These are phyloP conservation scores for Stegostoma tigrinum DNA, from an alignment of 2,113 vertebrate genomes.

Conservation along the genomic window DNA sequence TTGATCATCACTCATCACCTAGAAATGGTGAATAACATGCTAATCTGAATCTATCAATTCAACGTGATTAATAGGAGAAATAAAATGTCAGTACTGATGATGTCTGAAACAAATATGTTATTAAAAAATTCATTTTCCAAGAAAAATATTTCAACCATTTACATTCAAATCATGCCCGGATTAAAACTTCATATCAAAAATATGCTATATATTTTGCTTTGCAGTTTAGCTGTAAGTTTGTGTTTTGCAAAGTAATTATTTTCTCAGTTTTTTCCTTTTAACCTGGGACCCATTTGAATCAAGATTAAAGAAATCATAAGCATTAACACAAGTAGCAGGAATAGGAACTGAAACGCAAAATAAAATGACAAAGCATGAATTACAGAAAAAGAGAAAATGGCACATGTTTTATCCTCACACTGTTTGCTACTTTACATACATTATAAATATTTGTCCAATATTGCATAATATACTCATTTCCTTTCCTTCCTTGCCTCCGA, in stretches of 20 bases:
- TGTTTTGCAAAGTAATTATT: neutral
- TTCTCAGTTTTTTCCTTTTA: neutral
- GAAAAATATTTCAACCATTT: neutral
- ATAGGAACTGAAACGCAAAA: neutral
- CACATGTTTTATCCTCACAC: neutral
- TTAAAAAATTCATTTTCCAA: neutral
- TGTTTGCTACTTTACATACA: neutral
- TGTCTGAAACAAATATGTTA: neutral
- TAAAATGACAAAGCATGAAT: neutral
- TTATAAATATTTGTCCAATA: too few species aligned
- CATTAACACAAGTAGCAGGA: neutral
- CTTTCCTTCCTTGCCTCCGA: too few species aligned
- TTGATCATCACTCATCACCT: constrained; percentile 39
- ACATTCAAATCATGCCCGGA: neutral
- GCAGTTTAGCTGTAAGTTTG: neutral
- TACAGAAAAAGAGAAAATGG: neutral
- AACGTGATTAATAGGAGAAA: constrained; percentile 2
- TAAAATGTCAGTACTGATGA: neutral
- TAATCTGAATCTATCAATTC: neutral
- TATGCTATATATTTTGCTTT: neutral
- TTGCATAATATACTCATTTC: too few species aligned
- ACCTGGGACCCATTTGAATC: neutral
- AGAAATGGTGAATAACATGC: constrained; percentile 34
- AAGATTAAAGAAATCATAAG: neutral
- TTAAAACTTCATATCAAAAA: neutral